Conservation (phyloP, 2,113 vertebrate genomes). For the Peromyscus maniculatus region DNA sequence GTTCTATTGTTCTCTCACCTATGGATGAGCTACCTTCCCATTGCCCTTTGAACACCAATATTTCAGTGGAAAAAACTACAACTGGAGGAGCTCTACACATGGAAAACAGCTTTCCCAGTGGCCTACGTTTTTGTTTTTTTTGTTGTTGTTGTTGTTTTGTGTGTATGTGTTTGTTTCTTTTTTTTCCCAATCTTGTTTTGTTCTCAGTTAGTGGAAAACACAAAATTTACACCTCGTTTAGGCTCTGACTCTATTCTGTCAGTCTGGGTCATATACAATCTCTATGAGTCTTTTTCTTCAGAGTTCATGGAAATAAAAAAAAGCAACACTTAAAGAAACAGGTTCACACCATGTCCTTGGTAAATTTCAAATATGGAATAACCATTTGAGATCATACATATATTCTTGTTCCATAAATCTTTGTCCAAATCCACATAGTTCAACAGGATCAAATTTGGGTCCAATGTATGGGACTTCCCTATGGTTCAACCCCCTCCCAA, state of each 20-base stretch:
- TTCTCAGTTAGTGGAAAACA: background rate
- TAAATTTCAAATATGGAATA: background rate
- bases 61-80: background rate
- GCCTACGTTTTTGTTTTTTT: no score
- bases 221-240: background rate
- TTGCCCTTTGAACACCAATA: background rate
- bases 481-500: fast-evolving
- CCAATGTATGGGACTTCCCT: background rate
- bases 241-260: background rate
- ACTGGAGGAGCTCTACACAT: background rate
- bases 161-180: background rate
- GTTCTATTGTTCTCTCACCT: background rate
- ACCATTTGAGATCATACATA: background rate
- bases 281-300: background rate
- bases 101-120: background rate
- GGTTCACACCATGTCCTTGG: background rate
- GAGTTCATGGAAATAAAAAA: conserved; percentile 31
- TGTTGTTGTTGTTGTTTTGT: no score
- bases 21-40: background rate
- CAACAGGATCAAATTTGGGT: background rate
- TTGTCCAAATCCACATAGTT: background rate
- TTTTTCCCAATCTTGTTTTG: background rate
- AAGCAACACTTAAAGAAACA: background rate
- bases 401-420: background rate
- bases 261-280: background rate